Conservation (phyloP, 2,113 vertebrate genomes). For the Ivindomyrus marchei region DNA sequence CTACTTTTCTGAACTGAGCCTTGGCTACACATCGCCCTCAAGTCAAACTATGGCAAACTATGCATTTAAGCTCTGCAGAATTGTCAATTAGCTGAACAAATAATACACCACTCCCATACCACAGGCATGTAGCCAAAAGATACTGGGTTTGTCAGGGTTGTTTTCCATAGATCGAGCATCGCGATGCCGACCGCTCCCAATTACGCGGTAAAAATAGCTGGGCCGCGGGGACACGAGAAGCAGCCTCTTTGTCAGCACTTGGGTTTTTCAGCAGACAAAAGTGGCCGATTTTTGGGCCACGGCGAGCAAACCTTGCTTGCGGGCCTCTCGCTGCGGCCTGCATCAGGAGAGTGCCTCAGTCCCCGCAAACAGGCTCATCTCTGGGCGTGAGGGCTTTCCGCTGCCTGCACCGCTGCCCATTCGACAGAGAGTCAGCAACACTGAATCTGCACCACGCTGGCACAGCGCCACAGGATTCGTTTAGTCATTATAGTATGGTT, state of each 20-base stretch:
- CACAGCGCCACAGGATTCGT: not conserved
- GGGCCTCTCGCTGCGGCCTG: not conserved
- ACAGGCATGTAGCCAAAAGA: slow-evolving; percentile 56
- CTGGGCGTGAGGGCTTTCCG: not conserved
- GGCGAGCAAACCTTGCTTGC: not conserved
- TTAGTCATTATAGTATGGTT: not conserved
- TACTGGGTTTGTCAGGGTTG: slow-evolving; percentile 56
- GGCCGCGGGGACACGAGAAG: slow-evolving; percentile 41
- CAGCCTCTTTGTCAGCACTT: slow-evolving; percentile 52
- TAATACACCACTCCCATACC: slow-evolving; percentile 61
- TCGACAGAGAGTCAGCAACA: not conserved
- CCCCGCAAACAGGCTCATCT: not conserved
- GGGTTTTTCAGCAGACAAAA: slow-evolving; percentile 24
- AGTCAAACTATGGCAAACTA: slow-evolving; percentile 55
- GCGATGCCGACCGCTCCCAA: slow-evolving; percentile 58
- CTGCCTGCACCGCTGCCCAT: not conserved
- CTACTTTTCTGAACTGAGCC: slow-evolving; percentile 48
- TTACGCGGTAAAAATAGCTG: slow-evolving; percentile 64
- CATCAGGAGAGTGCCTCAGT: not conserved
- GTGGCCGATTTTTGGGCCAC: not conserved
- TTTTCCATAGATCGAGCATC: slow-evolving; percentile 55
- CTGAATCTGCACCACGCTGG: not conserved
- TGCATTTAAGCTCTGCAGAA: slow-evolving; percentile 61
- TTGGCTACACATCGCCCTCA: slow-evolving; percentile 40
- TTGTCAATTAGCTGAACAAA: slow-evolving; percentile 62